Percentiles rank a stretch among this genome's conserved stretches.
These are phyloP conservation scores for Drosophila melanica DNA, from an alignment of 1,140 invertebrate species.

Conservation along the genomic window DNA sequence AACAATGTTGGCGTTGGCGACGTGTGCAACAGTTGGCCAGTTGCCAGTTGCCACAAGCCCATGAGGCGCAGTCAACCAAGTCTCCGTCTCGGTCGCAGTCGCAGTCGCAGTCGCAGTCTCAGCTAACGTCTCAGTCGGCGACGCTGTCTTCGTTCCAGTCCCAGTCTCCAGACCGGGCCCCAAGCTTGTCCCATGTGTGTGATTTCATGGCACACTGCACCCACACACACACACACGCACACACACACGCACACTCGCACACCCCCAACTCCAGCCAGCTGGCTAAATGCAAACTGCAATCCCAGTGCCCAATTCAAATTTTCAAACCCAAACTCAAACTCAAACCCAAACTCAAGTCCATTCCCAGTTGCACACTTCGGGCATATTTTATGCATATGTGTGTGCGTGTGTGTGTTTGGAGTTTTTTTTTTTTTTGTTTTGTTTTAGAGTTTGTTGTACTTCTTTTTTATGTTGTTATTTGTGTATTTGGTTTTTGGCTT, in stretches of 20 bases:
- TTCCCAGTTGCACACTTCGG: conserved; percentile 5
- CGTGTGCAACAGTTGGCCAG: conserved; percentile 51
- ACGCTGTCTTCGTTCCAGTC: conserved; percentile 2
- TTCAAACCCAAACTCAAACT: conserved; percentile 2
- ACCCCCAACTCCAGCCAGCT: conserved; percentile 27
- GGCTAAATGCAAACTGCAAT: conserved; percentile 28
- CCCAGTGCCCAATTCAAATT: conserved; percentile 40
- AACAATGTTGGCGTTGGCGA: conserved; percentile 50
- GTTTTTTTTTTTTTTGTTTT: conserved; percentile 7
- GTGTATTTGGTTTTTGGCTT: conserved; percentile 53
- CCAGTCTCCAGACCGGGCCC: conserved; percentile 21
- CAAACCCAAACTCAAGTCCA: not conserved
- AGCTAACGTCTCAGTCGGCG: not conserved
- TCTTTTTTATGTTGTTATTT: conserved; percentile 6
- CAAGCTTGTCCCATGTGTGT: conserved; percentile 7
- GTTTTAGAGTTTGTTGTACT: conserved; percentile 21
- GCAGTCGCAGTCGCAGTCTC: not conserved
- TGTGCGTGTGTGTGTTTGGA: conserved; percentile 24
- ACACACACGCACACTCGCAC: not conserved
- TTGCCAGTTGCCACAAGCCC: conserved; percentile 33
- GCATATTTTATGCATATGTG: conserved; percentile 16
- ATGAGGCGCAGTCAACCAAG: conserved; percentile 47
- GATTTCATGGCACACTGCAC: conserved; percentile 55
- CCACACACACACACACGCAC: conserved; percentile 19
- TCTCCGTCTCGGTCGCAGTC: conserved; percentile 11